Percentiles rank a stretch among this genome's conserved stretches.
Conservation (phyloP, 2,113 vertebrate species). For the Crocuta crocuta region DNA sequence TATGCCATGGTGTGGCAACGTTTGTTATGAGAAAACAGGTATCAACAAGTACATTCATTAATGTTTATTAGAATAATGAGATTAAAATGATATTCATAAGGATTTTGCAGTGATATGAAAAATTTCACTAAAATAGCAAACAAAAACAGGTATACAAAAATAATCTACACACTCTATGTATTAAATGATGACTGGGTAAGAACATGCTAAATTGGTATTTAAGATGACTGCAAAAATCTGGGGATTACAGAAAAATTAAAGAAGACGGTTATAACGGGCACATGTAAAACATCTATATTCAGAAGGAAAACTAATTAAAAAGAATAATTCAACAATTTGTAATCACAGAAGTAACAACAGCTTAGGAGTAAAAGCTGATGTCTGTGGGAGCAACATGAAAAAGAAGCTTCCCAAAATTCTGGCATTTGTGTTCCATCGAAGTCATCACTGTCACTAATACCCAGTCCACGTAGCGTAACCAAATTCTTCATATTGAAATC, state of each 20-base stretch:
- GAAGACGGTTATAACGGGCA: background rate
- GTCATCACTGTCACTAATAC: background rate
- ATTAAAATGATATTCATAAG: background rate
- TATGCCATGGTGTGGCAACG: background rate
- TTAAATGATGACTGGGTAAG: background rate
- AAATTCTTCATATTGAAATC: conserved; percentile 13
- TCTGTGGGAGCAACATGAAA: background rate
- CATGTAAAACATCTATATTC: background rate
- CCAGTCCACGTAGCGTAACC: conserved; percentile 9
- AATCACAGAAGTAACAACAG: background rate
- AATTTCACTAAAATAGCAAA: conserved; percentile 30
- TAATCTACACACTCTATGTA: background rate
- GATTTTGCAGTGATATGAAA: background rate
- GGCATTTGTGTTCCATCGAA: background rate
- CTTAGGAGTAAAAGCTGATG: background rate
- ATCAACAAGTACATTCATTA: background rate
- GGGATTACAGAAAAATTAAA: background rate
- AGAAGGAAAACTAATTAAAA: conserved; percentile 19
- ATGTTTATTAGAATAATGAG: background rate
- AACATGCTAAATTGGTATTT: background rate
- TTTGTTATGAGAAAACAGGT: background rate
- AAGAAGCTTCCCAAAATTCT: background rate
- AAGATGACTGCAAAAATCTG: background rate
- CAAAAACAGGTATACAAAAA: background rate
- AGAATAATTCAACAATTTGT: background rate